Base-by-base conservation (phyloP, 2,797 vertebrate genomes). In the Mus spretus region DNA sequence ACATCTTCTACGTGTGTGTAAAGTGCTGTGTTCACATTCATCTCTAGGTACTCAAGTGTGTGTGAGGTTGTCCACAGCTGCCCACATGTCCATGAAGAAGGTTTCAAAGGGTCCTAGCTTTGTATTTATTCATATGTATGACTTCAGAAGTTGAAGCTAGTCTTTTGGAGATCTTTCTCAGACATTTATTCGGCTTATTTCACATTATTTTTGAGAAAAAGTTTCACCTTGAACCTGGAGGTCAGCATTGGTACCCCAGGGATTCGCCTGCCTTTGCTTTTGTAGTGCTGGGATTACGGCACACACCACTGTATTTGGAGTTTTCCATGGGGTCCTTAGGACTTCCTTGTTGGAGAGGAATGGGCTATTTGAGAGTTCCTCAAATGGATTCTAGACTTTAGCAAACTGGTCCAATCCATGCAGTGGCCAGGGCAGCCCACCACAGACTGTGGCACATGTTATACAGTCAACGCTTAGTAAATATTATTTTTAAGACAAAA, bases 401-500 rank as follows among this genome's bases (percentile, higher is more conserved):
- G 63, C 31, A 24, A 86, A 26, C 1, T 70, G 31, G 50, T 57
- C 4, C 50, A 72, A 28, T 40, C 50, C 55, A 53, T 8, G 17
- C 20, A 24, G 61, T 47, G 84, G 40, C 59, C 15, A 84, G 84
- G 84, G 26, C 20, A 55, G 65, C 47, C 65, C 50, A 87, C 3
- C 67, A 28, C 10, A 50, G 13, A 13, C 47, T 10, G 40, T 34
- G 40, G 10, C 53, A 10, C 11, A 26, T 65, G 55, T 31, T 31
- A 31, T 50, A 74, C 31, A 34, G 50, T 81, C n/a, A 92, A 70
- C 50, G 80, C 6, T 82, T 44, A 93, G 55, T 78, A 28, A 44
- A 63, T 4, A 89, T 87, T 72, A 72, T 83, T 84, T 40, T 85
- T 50, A 92, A 87, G 28, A 50, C 90, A n/a, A 93, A 87, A 81